A percentile compares a stretch with the other conserved stretches of the same genome.
These are phyloP conservation scores for Conistra vaccinii DNA, from an alignment of 2,888 invertebrate genomes.

Conservation along the genomic window DNA sequence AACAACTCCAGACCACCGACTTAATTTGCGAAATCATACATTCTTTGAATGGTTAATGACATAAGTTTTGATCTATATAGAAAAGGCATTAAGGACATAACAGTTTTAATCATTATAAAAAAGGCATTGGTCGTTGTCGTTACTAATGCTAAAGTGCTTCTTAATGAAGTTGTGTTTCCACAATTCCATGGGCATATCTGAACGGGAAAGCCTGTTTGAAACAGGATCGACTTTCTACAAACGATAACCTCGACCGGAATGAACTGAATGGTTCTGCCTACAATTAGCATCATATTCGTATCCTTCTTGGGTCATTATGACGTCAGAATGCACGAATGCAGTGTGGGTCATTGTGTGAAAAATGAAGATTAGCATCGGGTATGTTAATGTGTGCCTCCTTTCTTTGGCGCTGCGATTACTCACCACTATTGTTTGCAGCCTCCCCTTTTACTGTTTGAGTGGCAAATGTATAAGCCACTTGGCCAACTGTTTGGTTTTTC, in stretches of 20 bases:
- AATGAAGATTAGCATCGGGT: conserved; percentile 37
- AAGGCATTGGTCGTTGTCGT: conserved; percentile 14
- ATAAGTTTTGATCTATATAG: conserved; percentile 35
- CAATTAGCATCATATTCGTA: conserved; percentile 37
- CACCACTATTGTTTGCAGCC: conserved; percentile 52
- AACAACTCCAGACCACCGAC: conserved; percentile 30
- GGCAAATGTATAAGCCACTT: conserved; percentile 19
- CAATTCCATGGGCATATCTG: conserved; percentile 39
- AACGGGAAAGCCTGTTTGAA: conserved; percentile 57
- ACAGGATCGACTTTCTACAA: conserved; percentile 63
- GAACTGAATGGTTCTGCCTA: conserved; percentile 34
- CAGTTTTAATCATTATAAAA: conserved; percentile 29
- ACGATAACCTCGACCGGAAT: conserved; percentile 38
- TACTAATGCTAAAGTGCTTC: conserved; percentile 30
- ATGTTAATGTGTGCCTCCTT: conserved; percentile 36
- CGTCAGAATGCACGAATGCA: conserved; percentile 43
- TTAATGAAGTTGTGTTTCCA: conserved; percentile 43
- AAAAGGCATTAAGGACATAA: conserved; percentile 40
- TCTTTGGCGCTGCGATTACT: conserved; percentile 44
- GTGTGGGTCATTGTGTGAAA: conserved; percentile 43
- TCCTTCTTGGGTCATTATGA: conserved; percentile 41
- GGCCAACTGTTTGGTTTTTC: conserved; percentile 13
- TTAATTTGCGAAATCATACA: conserved; percentile 52
- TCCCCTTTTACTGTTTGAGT: conserved; percentile 36
- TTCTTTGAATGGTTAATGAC: conserved; percentile 41